A percentile compares a stretch with the other conserved stretches of the same genome.
These are phyloP conservation scores for Larimichthys polyactis DNA, from an alignment of 2,113 vertebrate species.

Conservation along the genomic window DNA sequence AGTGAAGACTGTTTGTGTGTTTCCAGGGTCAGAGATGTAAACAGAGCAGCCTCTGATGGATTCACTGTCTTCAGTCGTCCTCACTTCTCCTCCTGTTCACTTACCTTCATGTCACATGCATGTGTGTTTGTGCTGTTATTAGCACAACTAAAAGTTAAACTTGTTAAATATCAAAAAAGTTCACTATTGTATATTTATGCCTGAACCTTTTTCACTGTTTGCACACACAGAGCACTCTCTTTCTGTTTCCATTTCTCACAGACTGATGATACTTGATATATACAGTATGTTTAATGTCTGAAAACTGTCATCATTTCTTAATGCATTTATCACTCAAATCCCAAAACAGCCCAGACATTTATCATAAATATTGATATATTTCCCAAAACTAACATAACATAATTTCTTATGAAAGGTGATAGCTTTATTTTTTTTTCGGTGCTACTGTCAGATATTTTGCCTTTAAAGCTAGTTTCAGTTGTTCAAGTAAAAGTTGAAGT, in stretches of 20 bases:
- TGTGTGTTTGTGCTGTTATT: not conserved
- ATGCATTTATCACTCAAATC: too few relatives aligned
- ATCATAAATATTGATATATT: too few relatives aligned
- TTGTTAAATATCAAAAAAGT: not conserved
- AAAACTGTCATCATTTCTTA: not conserved
- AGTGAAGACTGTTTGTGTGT: constrained; percentile 24
- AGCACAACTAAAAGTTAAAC: not conserved
- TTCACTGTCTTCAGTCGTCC: not conserved
- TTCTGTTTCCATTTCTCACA: not conserved
- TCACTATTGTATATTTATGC: not conserved
- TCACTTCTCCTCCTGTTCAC: not conserved
- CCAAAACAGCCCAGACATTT: too few relatives aligned
- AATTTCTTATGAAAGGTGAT: too few relatives aligned
- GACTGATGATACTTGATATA: not conserved
- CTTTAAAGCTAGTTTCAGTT: too few relatives aligned
- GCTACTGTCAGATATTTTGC: too few relatives aligned
- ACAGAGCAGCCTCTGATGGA: constrained; percentile 25
- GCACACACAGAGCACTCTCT: not conserved
- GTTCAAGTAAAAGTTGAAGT: too few relatives aligned
- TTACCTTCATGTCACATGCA: not conserved
- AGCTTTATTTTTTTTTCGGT: too few relatives aligned
- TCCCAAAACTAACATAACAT: too few relatives aligned
- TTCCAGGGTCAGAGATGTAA: constrained; percentile 50
- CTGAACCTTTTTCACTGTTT: constrained; percentile 5
- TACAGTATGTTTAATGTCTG: not conserved